Conservation (phyloP, 2,797 vertebrate genomes). For the Geotrypetes seraphini region DNA sequence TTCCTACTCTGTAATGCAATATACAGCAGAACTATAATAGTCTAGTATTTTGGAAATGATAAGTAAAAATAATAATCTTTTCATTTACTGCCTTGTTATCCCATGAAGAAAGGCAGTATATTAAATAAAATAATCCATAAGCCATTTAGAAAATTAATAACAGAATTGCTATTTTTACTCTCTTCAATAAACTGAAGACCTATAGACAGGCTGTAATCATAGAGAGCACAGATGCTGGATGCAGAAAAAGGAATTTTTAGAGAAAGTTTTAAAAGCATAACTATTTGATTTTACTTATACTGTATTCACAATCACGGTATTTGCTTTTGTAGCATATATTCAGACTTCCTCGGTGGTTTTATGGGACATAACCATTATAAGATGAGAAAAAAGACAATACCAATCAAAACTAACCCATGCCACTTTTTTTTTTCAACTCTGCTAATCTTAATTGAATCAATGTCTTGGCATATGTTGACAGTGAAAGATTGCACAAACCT, state of each 20-base stretch:
- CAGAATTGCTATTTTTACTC: slow-evolving; percentile 33
- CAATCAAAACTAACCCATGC: slow-evolving; percentile 75
- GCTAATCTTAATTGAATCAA: slow-evolving; percentile 99
- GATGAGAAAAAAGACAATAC: slow-evolving; percentile 47
- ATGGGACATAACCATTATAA: slow-evolving; percentile 32
- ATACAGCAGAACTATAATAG: no score
- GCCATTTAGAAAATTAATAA: slow-evolving; percentile 46
- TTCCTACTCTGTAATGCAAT: no score
- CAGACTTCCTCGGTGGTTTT: neutral
- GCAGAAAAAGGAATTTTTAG: slow-evolving; percentile 8
- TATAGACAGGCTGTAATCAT: slow-evolving; percentile 11
- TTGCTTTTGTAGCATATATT: neutral
- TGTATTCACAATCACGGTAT: no score
- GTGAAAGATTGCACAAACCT: slow-evolving; percentile 92
- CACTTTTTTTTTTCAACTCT: slow-evolving; percentile 68
- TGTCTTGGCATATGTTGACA: slow-evolving; percentile 88
- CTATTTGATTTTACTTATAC: no score
- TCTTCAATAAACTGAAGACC: slow-evolving; percentile 22
- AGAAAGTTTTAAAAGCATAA: no score
- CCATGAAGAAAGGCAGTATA: no score
- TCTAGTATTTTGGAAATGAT: no score
- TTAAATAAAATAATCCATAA: no score
- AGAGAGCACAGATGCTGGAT: slow-evolving; percentile 13
- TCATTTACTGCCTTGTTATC: no score
- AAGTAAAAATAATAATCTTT: no score